These are phyloP conservation scores for Luperina nickerlii DNA, from an alignment of 2,888 invertebrate genomes.

Conservation along the genomic window DNA sequence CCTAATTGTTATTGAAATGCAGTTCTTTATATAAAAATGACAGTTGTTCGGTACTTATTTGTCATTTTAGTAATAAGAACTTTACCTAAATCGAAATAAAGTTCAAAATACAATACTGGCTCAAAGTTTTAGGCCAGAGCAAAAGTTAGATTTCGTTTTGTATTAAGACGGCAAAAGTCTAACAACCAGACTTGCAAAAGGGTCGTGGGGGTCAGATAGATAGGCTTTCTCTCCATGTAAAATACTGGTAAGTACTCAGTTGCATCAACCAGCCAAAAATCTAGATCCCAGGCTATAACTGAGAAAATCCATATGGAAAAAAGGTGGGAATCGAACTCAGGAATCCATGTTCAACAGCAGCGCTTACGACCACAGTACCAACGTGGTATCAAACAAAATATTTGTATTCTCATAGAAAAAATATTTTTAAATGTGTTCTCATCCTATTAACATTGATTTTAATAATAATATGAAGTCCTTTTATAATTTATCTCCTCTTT, in stretches of 20 bases:
- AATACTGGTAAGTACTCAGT: too few species aligned
- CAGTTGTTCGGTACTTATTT: too few species aligned
- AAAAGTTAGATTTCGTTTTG: too few species aligned
- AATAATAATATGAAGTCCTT: conserved; percentile 21
- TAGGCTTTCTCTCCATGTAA: not conserved
- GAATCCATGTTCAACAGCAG: not conserved
- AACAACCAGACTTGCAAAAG: too few species aligned
- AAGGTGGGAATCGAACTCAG: not conserved
- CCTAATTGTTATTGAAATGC: too few species aligned
- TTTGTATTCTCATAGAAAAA: not conserved
- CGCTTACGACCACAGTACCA: not conserved
- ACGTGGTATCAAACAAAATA: not conserved
- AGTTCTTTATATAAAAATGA: too few species aligned
- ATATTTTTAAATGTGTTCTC: not conserved
- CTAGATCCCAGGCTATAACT: not conserved
- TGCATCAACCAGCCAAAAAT: not conserved
- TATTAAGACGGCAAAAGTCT: too few species aligned
- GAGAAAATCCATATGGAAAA: not conserved
- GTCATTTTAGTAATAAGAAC: too few species aligned
- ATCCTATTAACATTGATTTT: conserved; percentile 17
- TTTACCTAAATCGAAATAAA: too few species aligned
- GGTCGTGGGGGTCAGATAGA: too few species aligned
- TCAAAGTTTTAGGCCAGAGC: too few species aligned
- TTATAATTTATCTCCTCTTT: conserved; percentile 25
- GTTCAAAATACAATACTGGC: too few species aligned